Base-by-base conservation (phyloP, 2,888 invertebrate species). In the Rhagium mordax region DNA sequence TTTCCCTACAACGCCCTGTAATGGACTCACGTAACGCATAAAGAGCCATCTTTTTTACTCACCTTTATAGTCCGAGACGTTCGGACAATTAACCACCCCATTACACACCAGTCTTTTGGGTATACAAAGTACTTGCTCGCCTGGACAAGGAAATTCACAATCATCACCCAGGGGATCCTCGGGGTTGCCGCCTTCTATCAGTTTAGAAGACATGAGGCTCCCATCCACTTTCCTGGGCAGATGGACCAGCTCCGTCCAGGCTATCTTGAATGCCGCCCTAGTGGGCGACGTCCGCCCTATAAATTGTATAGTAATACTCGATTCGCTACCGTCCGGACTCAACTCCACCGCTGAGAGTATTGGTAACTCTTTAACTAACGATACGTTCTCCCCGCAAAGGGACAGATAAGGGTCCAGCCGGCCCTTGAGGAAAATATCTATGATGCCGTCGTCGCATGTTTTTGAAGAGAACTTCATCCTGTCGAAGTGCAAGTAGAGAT, bases 241-340 rank as follows among this genome's bases (percentile, higher is more conserved):
- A 86, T 96, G 96, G 84, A 93, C 95, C 49, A 96, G 89, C 81
- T 96, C 96, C 1, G 96, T 96, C 96, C 96, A 97, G 13, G 94
- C 95, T 41, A 97, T 93, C 85, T 96, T 95, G 84, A 97, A 96
- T 10, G 95, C 93, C 8, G 96, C 95, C 72, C 94, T 90, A 0
- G 96, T 95, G 0, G 96, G 95, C 0, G 92, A 90, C 76, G 94
- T 94, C 0, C 94, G 92, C 49, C 94, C 94, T 33, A 85, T 81
- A 75, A 94, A 94, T 65, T 94, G 94, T 71, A 94, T 92, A 72
- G 89, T 82, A 7, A 82, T 79, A 16, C 78, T 81, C 0, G 81
- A 80, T 21, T 81, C 80, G 29, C 55, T 89, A 66, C 91, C 89
- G 81, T 92, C 91, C 73, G 92, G 91, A 0, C 93, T 93, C 62